Conservation (phyloP, 2,888 invertebrate species). For the Euspilapteryx auroguttella region DNA sequence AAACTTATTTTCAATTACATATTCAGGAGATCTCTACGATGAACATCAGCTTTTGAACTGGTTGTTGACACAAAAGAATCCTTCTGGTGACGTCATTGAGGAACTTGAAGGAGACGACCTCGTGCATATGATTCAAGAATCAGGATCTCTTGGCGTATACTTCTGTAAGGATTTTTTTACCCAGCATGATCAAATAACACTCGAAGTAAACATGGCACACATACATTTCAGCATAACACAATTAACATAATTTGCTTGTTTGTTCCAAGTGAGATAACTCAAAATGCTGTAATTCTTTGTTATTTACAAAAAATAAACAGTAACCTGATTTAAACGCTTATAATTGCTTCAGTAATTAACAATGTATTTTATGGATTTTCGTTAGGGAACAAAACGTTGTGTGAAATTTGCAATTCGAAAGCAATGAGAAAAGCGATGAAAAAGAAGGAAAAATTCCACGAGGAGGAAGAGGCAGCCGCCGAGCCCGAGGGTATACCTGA, state of each 20-base stretch:
- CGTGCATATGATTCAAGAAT: slow-evolving; percentile 73
- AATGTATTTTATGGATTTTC: slow-evolving; percentile 15
- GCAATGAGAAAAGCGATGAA: slow-evolving; percentile 70
- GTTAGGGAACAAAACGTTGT: slow-evolving; percentile 89
- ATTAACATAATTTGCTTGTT: too few species aligned
- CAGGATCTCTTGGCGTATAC: slow-evolving; percentile 84
- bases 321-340: background rate
- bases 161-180: slow-evolving; percentile 75
- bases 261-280: too few species aligned
- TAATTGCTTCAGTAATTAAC: background rate
- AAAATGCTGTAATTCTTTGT: too few species aligned
- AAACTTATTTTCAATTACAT: too few species aligned
- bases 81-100: slow-evolving; percentile 88
- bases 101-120: slow-evolving; percentile 82
- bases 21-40: slow-evolving; percentile 85
- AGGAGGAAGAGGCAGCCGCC: slow-evolving; percentile 36
- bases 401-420: slow-evolving; percentile 82
- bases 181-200: slow-evolving; percentile 4
- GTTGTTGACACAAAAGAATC: slow-evolving; percentile 90
- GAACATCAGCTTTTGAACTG: slow-evolving; percentile 88
- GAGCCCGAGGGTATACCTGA: slow-evolving; percentile 38
- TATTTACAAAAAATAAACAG: too few species aligned
- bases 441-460: slow-evolving; percentile 59
- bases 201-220: too few species aligned
- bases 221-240: too few species aligned